These are phyloP conservation scores for Ennomos erosarius DNA, from an alignment of 2,888 invertebrate species.

Conservation along the genomic window DNA sequence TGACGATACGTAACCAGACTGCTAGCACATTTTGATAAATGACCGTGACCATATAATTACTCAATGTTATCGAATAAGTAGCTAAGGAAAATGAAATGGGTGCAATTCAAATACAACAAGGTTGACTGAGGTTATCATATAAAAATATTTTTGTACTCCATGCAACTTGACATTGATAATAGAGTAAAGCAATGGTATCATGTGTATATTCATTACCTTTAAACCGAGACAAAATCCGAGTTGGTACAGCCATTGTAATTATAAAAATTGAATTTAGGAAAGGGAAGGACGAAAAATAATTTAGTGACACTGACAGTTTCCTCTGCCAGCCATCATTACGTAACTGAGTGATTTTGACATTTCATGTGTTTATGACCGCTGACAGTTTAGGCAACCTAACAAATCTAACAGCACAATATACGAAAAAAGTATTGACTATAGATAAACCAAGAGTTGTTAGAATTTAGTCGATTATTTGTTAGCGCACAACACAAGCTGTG, in stretches of 20 bases:
- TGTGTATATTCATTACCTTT: conserved; percentile 70
- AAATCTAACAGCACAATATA: too few relatives aligned
- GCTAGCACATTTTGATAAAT: conserved; percentile 31
- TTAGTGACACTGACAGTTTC: conserved; percentile 71
- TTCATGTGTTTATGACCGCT: too few relatives aligned
- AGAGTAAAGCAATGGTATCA: too few relatives aligned
- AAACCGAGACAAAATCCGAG: conserved; percentile 84
- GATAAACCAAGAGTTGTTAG: too few relatives aligned
- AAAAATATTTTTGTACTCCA: conserved; percentile 5
- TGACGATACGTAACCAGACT: conserved; percentile 44
- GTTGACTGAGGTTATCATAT: conserved; percentile 49
- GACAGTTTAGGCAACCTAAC: too few relatives aligned
- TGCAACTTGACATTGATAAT: too few relatives aligned
- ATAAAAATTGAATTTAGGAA: conserved; percentile 44
- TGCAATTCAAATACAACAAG: conserved; percentile 49
- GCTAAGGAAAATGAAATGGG: conserved; percentile 11
- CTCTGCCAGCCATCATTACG: conserved; percentile 70
- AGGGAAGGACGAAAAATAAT: conserved; percentile 54
- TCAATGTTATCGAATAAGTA: neutral
- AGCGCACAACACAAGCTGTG: too few relatives aligned
- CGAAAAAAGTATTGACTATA: too few relatives aligned
- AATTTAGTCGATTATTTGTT: too few relatives aligned
- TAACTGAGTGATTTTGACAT: conserved; percentile 42
- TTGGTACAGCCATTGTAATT: conserved; percentile 84
- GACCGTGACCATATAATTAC: conserved; percentile 18